Conservation (phyloP, 2,888 invertebrate species). For the Trichopoda pennipes region DNA sequence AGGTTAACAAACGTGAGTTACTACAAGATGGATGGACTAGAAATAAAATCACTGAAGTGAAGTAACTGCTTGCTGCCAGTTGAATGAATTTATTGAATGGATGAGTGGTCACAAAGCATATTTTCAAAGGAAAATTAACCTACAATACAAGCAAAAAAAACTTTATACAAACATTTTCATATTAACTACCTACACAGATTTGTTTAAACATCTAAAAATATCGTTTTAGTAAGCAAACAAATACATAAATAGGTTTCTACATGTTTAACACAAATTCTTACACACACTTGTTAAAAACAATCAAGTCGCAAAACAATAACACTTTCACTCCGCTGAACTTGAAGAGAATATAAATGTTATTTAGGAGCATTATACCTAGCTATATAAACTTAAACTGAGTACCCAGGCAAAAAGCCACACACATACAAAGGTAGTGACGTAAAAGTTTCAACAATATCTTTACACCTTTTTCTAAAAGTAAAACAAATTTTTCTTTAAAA, state of each 20-base stretch:
- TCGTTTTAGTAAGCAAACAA: conserved; percentile 10
- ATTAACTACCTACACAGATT: conserved; percentile 16
- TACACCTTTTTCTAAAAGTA: too few species aligned
- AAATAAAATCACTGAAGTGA: conserved; percentile 69
- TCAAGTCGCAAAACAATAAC: conserved; percentile 40
- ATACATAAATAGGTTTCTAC: not conserved
- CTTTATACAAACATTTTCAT: not conserved
- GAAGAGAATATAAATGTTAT: conserved; percentile 9
- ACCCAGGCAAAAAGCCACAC: conserved; percentile 21
- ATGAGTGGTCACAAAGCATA: conserved; percentile 77
- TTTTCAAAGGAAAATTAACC: conserved; percentile 78
- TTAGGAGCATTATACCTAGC: not conserved
- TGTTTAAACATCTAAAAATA: conserved; percentile 29
- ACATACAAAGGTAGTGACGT: not conserved
- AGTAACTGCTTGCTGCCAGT: conserved; percentile 71
- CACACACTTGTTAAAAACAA: not conserved
- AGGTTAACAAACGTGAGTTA: conserved; percentile 44
- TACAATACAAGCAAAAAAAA: conserved; percentile 61
- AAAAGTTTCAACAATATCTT: not conserved
- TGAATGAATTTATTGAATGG: conserved; percentile 76
- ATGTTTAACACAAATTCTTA: not conserved
- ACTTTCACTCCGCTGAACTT: conserved; percentile 41
- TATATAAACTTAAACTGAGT: conserved; percentile 21
- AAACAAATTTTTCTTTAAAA: too few species aligned
- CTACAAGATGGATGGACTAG: conserved; percentile 64